Evolutionary conservation across 2,113 vertebrate genomes (phyloP).

Genomic region (Anguilla rostrata): DNA sequence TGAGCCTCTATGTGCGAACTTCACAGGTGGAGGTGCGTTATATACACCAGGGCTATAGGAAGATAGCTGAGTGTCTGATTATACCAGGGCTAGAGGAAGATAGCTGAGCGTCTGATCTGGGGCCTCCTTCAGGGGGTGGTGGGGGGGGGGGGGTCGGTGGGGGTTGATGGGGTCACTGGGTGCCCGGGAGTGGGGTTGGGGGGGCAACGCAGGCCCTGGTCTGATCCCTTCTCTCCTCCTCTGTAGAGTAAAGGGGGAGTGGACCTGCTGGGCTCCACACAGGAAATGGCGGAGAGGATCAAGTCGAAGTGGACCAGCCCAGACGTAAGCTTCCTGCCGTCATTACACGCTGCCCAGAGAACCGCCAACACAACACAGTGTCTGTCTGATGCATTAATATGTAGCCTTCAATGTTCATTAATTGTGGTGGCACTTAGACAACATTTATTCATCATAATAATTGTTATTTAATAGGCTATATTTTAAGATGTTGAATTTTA

Average conservation of each 20-base stretch:
- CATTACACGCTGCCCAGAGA: not conserved
- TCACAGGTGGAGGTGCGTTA: no score
- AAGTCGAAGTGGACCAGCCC: constrained; percentile 84
- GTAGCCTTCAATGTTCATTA: not conserved
- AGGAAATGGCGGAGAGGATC: constrained; percentile 81
- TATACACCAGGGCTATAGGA: no score
- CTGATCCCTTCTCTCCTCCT: constrained; percentile 41
- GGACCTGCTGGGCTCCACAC: constrained; percentile 75
- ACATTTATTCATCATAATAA: not conserved
- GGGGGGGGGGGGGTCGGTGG: no score
- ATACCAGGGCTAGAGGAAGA: no score
- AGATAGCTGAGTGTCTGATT: not conserved
- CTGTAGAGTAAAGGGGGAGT: constrained; percentile 74
- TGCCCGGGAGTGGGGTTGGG: no score
- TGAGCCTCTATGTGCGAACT: no score
- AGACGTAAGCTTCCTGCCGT: constrained; percentile 69
- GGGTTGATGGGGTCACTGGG: no score
- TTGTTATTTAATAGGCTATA: not conserved
- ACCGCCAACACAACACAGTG: no score
- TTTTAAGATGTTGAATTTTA: not conserved
- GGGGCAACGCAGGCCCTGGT: no score
- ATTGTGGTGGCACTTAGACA: not conserved
- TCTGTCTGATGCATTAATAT: not conserved
- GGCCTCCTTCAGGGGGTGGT: not conserved
- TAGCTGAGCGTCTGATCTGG: no score